Evolutionary conservation across 2,797 vertebrate genomes (phyloP), one percentile per base, ranked within the genome.

Genomic region (Merluccius polli): DNA sequence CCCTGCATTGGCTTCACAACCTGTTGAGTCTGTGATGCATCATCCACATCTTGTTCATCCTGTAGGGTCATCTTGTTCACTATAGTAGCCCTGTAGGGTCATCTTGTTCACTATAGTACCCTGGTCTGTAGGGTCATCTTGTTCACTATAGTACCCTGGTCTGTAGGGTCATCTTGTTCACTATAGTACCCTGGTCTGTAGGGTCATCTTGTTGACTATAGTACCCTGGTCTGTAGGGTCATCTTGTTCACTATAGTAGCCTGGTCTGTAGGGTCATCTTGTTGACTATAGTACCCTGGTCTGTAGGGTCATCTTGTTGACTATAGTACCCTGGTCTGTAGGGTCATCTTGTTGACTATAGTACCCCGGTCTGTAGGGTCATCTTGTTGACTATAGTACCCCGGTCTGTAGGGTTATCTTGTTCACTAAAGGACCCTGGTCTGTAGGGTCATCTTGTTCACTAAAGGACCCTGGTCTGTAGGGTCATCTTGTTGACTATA

Each of bases 1-100:
- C 85, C 83, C 71, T 35, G 87, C 71, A 18, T 68, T 41, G 44
- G 27, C 85, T 87, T 87, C 86, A 86, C 84, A 88, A 84, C 67
- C 83, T 70, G 83, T 70, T 86, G 83, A 85, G 75, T 85, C 81
- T 73, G 73, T 33, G 48, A 41, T 87, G 83, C 78, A 79, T 89
- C 89, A 90, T 89, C 84, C 79, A 2, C 44, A 52, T 52, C 4
- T 52, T 52, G 44, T 52, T 52, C 44, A 21, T 1, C 15, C 41
- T 44, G 41, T 44, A 44, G 12, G 41, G 41, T 3, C 44, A 82
- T 82, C 77, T 76, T 70, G 77, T 74, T 52, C 48, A 52, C 48
- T 52, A 52, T 16, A 52, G 44, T 52, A 52, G 16, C 16, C 44
- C 44, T 52, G 44, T 52, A 21, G 16, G 44, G 44, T 6, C 44